Percentiles rank a stretch among this genome's conserved stretches.
Evolutionary conservation across 2,888 invertebrate genomes (phyloP).

Genomic region (Rotaria sp.): DNA sequence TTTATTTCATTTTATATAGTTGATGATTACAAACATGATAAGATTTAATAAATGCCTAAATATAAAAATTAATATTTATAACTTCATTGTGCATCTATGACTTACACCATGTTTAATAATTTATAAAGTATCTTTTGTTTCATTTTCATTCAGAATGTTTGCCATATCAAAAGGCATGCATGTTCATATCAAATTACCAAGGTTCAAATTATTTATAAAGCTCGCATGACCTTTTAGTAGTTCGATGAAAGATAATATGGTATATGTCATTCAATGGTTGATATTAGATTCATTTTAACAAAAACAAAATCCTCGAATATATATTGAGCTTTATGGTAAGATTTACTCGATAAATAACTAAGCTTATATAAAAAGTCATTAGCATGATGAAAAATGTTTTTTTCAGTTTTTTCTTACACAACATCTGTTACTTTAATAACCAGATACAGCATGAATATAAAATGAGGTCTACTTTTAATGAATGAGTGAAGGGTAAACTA

Average conservation of each 20-base stretch:
- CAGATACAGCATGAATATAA: no score
- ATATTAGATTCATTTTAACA: background rate
- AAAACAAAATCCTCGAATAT: background rate
- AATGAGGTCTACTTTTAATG: no score
- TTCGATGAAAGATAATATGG: no score
- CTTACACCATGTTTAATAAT: background rate
- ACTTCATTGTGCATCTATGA: background rate
- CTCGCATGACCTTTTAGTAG: background rate
- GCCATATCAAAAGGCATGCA: background rate
- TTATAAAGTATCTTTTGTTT: background rate
- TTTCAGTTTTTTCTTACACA: no score
- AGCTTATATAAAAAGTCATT: no score
- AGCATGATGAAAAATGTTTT: no score
- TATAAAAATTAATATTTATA: background rate
- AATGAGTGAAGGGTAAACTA: no score
- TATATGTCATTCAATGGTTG: background rate
- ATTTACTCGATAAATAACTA: background rate
- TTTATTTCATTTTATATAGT: no score
- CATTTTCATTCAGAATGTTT: background rate
- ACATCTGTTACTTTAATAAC: no score
- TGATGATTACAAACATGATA: no score
- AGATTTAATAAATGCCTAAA: background rate
- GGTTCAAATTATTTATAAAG: background rate
- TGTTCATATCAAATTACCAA: background rate
- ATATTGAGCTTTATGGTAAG: background rate